Percentiles rank a stretch among this genome's conserved stretches.
These are phyloP conservation scores for Rhea pennata DNA, from an alignment of 2,113 vertebrate species.

Conservation along the genomic window DNA sequence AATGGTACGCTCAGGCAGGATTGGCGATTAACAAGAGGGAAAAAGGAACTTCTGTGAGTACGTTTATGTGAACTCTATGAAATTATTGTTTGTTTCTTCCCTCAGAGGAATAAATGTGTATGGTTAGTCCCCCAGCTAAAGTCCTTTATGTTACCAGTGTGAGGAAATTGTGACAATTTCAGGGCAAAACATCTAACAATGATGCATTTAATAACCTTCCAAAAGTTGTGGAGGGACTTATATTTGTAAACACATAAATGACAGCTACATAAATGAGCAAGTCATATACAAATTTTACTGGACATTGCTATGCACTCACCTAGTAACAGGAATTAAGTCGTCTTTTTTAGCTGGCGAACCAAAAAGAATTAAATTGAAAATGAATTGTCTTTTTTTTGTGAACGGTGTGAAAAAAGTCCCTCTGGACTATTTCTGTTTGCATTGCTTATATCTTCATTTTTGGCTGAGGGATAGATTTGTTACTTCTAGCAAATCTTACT, in stretches of 20 bases:
- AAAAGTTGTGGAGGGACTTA: not conserved
- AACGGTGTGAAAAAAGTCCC: not conserved
- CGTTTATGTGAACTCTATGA: not conserved
- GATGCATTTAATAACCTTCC: not conserved
- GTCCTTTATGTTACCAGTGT: not conserved
- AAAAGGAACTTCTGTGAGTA: not conserved
- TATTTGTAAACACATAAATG: not conserved
- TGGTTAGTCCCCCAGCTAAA: not conserved
- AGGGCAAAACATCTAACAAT: not conserved
- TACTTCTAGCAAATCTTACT: not conserved
- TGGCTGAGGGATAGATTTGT: not conserved
- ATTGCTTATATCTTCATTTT: not conserved
- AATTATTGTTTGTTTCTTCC: not conserved
- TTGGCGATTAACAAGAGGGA: not conserved
- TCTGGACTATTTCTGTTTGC: constrained; percentile 9
- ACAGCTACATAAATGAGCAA: not conserved
- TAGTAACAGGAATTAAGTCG: not conserved
- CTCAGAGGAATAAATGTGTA: not conserved
- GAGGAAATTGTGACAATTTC: not conserved
- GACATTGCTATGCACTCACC: not conserved
- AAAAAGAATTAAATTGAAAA: constrained; percentile 27
- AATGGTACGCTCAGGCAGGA: not conserved
- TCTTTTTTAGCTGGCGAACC: not conserved
- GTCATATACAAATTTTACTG: not conserved
- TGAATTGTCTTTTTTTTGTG: not conserved